Percentiles rank a stretch among this genome's conserved stretches.
phyloP scores from a whole-genome alignment of 2,888 invertebrate species.

The Cistogaster globosa region DNA sequence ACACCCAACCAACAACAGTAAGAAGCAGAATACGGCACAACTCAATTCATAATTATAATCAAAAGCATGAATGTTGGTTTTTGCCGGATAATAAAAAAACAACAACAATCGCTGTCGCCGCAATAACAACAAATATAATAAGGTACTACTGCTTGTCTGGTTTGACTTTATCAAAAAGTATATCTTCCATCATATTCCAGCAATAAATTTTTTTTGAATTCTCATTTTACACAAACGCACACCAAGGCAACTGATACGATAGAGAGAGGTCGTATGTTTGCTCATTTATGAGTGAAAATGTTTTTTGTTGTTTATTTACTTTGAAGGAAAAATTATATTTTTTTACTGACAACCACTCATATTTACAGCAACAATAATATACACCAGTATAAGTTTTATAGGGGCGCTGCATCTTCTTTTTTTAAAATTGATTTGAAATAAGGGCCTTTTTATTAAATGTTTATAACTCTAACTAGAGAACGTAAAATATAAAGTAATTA shows the following conservation, averaged over 20 bases:
- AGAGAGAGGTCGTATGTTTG: neutral
- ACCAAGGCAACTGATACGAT: neutral
- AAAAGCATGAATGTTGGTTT: constrained; percentile 48
- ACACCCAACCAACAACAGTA: constrained; percentile 2
- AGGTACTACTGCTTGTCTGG: constrained; percentile 37
- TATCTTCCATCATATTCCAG: constrained; percentile 80
- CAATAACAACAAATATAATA: constrained; percentile 17
- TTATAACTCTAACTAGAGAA: no score
- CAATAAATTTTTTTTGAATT: constrained; percentile 60
- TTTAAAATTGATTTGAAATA: neutral
- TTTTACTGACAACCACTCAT: constrained; percentile 80
- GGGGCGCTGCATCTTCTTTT: constrained; percentile 5
- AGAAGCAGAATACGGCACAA: constrained; percentile 2
- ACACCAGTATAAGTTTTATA: neutral
- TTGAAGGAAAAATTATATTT: neutral
- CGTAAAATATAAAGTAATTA: no score
- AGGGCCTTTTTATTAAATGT: neutral
- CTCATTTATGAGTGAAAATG: constrained; percentile 59
- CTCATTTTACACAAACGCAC: neutral
- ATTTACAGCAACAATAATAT: constrained; percentile 75
- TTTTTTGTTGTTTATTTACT: neutral
- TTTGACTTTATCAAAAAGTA: constrained; percentile 74
- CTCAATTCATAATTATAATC: constrained; percentile 53
- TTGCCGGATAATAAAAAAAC: constrained; percentile 8
- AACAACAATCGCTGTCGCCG: neutral